These are phyloP conservation scores for Drosophila lacteicornis DNA, from an alignment of 1,140 invertebrate genomes.

Conservation along the genomic window DNA sequence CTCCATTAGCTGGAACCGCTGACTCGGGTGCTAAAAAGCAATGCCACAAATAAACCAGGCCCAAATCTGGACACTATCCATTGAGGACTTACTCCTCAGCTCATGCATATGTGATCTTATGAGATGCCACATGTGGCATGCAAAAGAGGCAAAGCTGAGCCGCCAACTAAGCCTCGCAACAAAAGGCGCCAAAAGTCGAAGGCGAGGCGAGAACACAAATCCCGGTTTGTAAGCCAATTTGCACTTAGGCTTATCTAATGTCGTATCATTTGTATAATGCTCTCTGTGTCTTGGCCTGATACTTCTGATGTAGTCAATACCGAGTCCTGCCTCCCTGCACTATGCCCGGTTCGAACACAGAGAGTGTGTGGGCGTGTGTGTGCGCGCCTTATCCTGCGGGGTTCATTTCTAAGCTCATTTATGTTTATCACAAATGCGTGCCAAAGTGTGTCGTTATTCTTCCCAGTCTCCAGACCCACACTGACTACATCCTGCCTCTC, in stretches of 20 bases:
- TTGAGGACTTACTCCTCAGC: background rate
- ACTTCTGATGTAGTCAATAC: conserved; percentile 73
- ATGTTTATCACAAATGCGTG: conserved; percentile 85
- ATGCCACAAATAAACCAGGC: conserved; percentile 41
- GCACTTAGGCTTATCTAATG: conserved; percentile 85
- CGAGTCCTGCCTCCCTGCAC: background rate
- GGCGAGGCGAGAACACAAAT: conserved; percentile 66
- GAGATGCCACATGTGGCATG: conserved; percentile 21
- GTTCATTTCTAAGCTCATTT: conserved; percentile 85
- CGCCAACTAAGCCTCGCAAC: conserved; percentile 27
- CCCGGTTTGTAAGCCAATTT: conserved; percentile 85
- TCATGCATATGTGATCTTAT: conserved; percentile 48
- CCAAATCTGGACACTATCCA: conserved; percentile 20
- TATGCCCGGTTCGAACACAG: too few species aligned
- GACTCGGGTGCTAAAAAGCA: conserved; percentile 54
- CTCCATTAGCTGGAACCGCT: conserved; percentile 24
- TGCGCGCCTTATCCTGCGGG: conserved; percentile 76
- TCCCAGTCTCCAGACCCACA: background rate
- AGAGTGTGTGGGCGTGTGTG: background rate
- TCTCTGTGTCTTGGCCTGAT: conserved; percentile 73
- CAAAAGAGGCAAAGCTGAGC: conserved; percentile 20
- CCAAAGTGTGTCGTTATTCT: conserved; percentile 84
- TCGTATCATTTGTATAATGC: conserved; percentile 85
- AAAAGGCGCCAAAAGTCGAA: conserved; percentile 16
- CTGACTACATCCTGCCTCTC: background rate